phyloP scores from a whole-genome alignment of 2,113 vertebrate genomes.

The Oncorhynchus mykiss region DNA sequence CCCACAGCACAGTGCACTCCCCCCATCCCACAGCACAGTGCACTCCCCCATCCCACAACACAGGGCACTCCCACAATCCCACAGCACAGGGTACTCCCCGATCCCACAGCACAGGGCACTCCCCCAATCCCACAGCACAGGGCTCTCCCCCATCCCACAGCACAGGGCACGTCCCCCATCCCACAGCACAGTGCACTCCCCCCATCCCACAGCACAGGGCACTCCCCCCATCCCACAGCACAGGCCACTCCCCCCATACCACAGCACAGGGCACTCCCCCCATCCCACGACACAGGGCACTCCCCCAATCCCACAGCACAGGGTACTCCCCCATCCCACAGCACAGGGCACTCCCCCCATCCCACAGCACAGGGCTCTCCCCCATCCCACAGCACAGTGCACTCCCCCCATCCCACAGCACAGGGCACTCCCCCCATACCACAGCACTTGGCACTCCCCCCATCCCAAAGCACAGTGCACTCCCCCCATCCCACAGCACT shows the following conservation, averaged over 20 bases:
- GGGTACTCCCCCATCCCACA: constrained; percentile 8
- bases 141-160: background rate
- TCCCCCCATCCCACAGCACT: no score
- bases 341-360: background rate
- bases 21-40: no score
- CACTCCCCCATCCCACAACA: constrained; percentile 6
- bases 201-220: constrained; percentile 1
- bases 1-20: no score
- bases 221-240: background rate
- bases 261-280: constrained; percentile 4
- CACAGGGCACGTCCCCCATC: constrained; percentile 5
- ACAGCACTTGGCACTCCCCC: no score
- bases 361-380: background rate
- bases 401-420: no score
- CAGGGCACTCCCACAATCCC: background rate
- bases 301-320: background rate
- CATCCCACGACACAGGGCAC: background rate
- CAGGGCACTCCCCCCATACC: no score
- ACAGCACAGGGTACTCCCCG: constrained; percentile 8
- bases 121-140: background rate
- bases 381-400: background rate
- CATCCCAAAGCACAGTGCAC: no score
- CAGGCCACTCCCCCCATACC: background rate
- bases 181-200: background rate
- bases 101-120: background rate